phyloP scores from a whole-genome alignment of 2,797 vertebrate genomes.

The Syngnathus acus region DNA sequence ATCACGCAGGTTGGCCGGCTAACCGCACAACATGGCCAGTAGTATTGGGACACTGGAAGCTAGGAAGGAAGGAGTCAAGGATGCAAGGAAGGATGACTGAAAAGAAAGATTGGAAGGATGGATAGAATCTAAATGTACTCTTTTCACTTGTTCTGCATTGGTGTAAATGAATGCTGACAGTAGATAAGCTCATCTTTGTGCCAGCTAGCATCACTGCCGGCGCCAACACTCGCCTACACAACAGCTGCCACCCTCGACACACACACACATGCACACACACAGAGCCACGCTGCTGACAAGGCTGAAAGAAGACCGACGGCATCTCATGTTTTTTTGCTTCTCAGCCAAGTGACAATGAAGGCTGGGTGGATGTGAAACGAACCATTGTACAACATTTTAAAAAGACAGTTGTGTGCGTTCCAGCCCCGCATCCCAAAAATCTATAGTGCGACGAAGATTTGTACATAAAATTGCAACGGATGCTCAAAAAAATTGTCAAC shows the following conservation, averaged over 20 bases:
- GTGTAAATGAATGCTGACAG: not conserved
- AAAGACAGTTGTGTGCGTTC: not conserved
- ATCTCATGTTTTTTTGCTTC: not conserved
- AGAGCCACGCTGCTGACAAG: not conserved
- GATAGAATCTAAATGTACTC: too few relatives aligned
- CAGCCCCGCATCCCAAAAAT: too few relatives aligned
- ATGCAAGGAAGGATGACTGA: not conserved
- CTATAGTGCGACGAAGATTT: too few relatives aligned
- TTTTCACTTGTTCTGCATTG: not conserved
- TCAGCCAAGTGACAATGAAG: not conserved
- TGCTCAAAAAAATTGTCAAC: too few relatives aligned
- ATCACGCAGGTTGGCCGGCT: slow-evolving; percentile 79
- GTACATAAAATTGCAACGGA: too few relatives aligned
- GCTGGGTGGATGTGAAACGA: not conserved
- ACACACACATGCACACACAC: not conserved
- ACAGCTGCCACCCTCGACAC: not conserved
- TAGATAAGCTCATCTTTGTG: slow-evolving; percentile 1
- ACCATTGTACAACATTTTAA: not conserved
- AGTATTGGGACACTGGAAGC: too few relatives aligned
- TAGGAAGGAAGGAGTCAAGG: not conserved
- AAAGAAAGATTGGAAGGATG: not conserved
- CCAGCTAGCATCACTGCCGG: not conserved
- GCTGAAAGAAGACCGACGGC: not conserved
- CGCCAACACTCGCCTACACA: not conserved
- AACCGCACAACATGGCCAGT: too few relatives aligned